Conservation (phyloP, 2,113 vertebrate genomes). For the Aphyosemion australe region DNA sequence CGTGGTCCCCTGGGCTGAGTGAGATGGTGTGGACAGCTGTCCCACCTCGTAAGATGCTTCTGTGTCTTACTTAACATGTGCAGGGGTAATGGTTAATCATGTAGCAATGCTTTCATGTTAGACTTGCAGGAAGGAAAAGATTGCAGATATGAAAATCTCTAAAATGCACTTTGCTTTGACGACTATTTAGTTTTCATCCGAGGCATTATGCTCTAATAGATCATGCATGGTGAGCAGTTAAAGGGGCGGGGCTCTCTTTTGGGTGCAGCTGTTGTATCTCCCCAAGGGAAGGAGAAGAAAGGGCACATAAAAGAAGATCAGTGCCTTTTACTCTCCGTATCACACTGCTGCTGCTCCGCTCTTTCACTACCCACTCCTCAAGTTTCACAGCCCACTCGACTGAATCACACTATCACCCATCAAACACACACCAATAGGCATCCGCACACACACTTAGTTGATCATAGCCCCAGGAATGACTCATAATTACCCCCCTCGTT, state of each 20-base stretch:
- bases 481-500: constrained; percentile 66
- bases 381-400: constrained; percentile 73
- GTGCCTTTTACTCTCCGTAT: constrained; percentile 35
- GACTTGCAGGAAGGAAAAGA: neutral
- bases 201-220: constrained; percentile 5
- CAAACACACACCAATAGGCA: constrained; percentile 14
- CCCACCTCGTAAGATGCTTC: constrained; percentile 43
- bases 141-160: neutral
- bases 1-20: constrained; percentile 60
- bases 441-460: constrained; percentile 8
- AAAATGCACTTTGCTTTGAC: neutral
- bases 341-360: constrained; percentile 41
- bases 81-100: neutral
- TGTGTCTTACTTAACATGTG: constrained; percentile 8
- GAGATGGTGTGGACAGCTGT: constrained; percentile 64
- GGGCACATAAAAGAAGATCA: constrained; percentile 38
- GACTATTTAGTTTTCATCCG: neutral
- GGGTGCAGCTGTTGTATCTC: constrained; percentile 64
- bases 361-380: constrained; percentile 63
- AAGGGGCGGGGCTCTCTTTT: constrained; percentile 27
- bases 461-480: constrained; percentile 59
- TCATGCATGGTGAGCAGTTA: constrained; percentile 20
- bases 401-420: constrained; percentile 66
- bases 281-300: constrained; percentile 50
- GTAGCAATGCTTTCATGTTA: too few relatives aligned